Base-by-base conservation (phyloP, 37 sponge, comb jelly and placozoan genomes). In the Aphrocallistes beatrix region DNA sequence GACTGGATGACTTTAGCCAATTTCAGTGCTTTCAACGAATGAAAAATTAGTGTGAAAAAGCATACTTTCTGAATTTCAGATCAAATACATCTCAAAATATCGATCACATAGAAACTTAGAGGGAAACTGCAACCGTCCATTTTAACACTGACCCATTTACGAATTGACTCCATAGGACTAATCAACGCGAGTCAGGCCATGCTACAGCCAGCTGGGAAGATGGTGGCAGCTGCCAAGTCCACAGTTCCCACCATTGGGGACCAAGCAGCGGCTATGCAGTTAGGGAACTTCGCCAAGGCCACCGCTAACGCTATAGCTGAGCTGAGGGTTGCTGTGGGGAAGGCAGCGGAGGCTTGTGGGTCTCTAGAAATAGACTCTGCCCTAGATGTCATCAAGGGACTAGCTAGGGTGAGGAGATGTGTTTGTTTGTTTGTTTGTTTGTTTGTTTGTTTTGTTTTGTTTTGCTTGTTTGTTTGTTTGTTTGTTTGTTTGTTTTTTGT, bases 161-260 rank as follows among this genome's bases (percentile, higher is more conserved):
- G n/a, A n/a, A n/a, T n/a, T n/a, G 6, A 60, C 10, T 60, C 21
- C 6, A 3, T 28, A 60, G 75, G 75, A 0, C 94, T 96, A 36
- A 96, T 96, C 86, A 96, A 94, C 39, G 86, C 92, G 37, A 93
- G 94, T 40, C 92, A 94, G 85, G 85, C 91, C 30, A 87, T 96
- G 89, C 34, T 84, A 1, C 60, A 93, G 90, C 94, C 94, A 38
- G 86, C 92, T 75, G 94, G 89, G 0, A 90, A 91, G 90, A 91
- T 95, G 88, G 92, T 99, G 23, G 92, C 96, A 21, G 94, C 99
- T 3, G 90, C 99, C 19, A 99, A 95, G 86, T 92, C 96, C 38
- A 94, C 99, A 13, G 94, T 95, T 0, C 99, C 99, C 36, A 94
- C 95, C 6, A 92, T 99, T 1, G 91, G 92, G 0, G 96, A 99